These are phyloP conservation scores for Dermochelys coriacea DNA, from an alignment of 2,797 vertebrate species.

Conservation along the genomic window DNA sequence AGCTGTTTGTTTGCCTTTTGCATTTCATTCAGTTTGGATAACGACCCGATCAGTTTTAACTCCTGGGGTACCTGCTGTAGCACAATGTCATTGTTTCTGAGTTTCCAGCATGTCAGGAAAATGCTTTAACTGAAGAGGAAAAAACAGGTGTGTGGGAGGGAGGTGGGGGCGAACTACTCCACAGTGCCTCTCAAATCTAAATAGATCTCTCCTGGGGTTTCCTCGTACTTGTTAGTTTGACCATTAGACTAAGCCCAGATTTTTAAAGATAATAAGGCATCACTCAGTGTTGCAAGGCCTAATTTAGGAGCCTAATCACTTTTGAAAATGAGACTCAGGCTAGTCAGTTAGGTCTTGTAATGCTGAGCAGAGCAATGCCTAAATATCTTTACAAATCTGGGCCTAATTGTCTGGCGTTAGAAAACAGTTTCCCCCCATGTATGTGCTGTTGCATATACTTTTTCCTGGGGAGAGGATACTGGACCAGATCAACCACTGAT, in stretches of 20 bases:
- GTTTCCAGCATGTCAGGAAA: background rate
- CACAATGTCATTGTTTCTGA: background rate
- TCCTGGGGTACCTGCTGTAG: background rate
- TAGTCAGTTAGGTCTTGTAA: background rate
- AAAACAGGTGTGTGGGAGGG: background rate
- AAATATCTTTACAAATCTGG: background rate
- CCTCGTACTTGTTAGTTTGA: background rate
- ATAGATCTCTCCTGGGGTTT: background rate
- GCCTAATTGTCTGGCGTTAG: background rate
- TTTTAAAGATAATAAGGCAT: background rate
- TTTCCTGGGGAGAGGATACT: background rate
- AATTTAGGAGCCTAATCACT: background rate
- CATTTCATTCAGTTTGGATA: background rate
- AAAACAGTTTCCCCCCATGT: background rate
- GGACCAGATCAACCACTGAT: background rate
- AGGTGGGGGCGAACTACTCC: accelerated
- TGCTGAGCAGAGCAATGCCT: background rate
- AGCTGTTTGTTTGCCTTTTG: background rate
- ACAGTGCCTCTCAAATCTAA: background rate
- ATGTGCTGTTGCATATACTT: background rate
- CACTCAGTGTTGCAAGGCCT: background rate
- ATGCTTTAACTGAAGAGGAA: background rate
- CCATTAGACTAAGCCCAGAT: background rate
- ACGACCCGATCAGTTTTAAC: background rate
- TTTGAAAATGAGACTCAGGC: background rate